These are phyloP conservation scores for Anguilla japonica DNA, from an alignment of 2,113 vertebrate genomes.

Conservation along the genomic window DNA sequence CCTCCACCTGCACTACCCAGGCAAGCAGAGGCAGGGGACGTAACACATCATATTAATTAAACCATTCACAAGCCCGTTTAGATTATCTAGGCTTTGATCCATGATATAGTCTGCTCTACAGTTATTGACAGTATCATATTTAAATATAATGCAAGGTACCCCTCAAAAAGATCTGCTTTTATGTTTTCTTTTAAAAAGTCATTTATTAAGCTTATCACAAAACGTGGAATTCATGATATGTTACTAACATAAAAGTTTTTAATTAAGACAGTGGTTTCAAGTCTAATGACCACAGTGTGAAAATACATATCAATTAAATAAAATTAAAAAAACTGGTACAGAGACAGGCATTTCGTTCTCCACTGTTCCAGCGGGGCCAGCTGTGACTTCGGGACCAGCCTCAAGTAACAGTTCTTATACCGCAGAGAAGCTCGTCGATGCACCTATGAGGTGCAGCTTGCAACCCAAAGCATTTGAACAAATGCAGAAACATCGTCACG, in stretches of 20 bases:
- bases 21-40: too few species aligned
- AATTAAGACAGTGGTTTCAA: background rate
- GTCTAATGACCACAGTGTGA: background rate
- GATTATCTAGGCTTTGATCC: background rate
- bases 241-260: background rate
- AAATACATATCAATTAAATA: background rate
- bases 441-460: constrained; percentile 22
- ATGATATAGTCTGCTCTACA: background rate
- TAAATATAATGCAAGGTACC: background rate
- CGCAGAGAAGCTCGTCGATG: background rate
- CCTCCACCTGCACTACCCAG: too few species aligned
- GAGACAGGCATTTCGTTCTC: background rate
- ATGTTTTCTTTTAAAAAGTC: background rate
- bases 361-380: background rate
- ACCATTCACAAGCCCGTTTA: too few species aligned
- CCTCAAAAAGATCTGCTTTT: background rate
- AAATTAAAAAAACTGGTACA: background rate
- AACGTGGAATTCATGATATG: background rate
- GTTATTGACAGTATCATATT: background rate
- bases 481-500: background rate
- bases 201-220: background rate
- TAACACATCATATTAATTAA: too few species aligned
- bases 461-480: constrained; percentile 2
- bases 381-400: background rate
- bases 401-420: background rate